Evolutionary conservation across 2,888 invertebrate species (phyloP).

Genomic region (Orchestes rusci): DNA sequence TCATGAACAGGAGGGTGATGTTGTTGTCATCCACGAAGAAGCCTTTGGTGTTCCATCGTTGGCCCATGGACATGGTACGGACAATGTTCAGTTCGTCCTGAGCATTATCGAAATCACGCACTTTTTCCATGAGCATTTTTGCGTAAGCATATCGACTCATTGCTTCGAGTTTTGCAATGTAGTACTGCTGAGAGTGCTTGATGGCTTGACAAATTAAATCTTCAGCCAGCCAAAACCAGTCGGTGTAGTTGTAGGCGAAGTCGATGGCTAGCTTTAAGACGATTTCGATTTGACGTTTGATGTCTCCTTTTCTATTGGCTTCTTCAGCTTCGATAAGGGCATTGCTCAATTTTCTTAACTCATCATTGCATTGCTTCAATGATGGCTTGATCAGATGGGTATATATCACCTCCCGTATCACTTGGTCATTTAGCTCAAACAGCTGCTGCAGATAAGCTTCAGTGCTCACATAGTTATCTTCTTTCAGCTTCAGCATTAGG

Average conservation of each 20-base stretch:
- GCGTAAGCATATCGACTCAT: conserved; percentile 51
- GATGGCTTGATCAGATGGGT: conserved; percentile 45
- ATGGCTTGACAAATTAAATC: conserved; percentile 48
- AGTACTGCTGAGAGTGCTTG: too few species aligned
- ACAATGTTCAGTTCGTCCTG: conserved; percentile 31
- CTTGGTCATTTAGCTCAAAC: conserved; percentile 49
- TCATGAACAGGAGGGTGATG: conserved; percentile 39
- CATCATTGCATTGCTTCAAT: conserved; percentile 33
- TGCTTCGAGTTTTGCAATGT: too few species aligned
- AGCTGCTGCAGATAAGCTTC: conserved; percentile 49
- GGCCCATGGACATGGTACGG: conserved; percentile 34
- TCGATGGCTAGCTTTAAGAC: conserved; percentile 43
- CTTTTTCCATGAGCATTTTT: conserved; percentile 49
- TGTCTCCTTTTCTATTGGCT: conserved; percentile 30
- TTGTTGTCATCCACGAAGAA: conserved; percentile 33
- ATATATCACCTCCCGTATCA: conserved; percentile 47
- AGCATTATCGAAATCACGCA: conserved; percentile 34
- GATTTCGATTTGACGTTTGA: conserved; percentile 35
- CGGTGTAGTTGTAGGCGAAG: conserved; percentile 38
- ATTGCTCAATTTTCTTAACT: conserved; percentile 31
- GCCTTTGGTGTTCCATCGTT: conserved; percentile 40
- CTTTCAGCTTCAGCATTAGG: conserved; percentile 49
- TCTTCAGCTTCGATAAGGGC: conserved; percentile 25
- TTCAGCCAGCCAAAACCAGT: conserved; percentile 52
- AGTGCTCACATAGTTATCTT: conserved; percentile 47